Conservation (phyloP, 2,888 invertebrate species). For the Dorcus hopei region DNA sequence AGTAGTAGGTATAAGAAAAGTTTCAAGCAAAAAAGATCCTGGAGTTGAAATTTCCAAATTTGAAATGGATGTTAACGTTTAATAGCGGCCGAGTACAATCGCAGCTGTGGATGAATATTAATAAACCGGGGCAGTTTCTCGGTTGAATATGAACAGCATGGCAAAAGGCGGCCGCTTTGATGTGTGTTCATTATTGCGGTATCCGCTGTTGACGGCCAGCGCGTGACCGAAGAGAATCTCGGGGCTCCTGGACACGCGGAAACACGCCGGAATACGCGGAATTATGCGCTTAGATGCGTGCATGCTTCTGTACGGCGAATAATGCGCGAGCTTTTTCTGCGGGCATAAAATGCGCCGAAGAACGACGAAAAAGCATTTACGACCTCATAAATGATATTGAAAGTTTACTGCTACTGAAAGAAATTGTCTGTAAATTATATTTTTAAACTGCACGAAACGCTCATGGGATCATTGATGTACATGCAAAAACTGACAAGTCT, state of each 20-base stretch:
- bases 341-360: not conserved
- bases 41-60: not conserved
- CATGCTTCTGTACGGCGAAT: not conserved
- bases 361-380: not conserved
- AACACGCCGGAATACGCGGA: not conserved
- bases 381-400: not conserved
- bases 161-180: not conserved
- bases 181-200: slow-evolving; percentile 6
- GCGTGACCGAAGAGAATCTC: slow-evolving; percentile 7
- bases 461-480: no score
- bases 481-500: no score
- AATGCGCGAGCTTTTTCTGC: not conserved
- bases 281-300: slow-evolving; percentile 1
- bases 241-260: slow-evolving; percentile 7
- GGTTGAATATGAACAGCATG: slow-evolving; percentile 34
- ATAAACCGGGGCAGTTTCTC: slow-evolving; percentile 40
- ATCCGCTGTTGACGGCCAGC: slow-evolving; percentile 8
- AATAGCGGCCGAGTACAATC: not conserved
- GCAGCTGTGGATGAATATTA: slow-evolving; percentile 37
- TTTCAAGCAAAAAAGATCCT: no score
- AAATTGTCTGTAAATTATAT: no score
- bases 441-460: no score
- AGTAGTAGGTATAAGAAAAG: no score
- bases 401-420: not conserved
- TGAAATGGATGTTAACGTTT: slow-evolving; percentile 2